Percentiles rank a stretch among this genome's conserved stretches.
Evolutionary conservation across 2,888 invertebrate species (phyloP).

Genomic region (Ceraclea dissimilis): DNA sequence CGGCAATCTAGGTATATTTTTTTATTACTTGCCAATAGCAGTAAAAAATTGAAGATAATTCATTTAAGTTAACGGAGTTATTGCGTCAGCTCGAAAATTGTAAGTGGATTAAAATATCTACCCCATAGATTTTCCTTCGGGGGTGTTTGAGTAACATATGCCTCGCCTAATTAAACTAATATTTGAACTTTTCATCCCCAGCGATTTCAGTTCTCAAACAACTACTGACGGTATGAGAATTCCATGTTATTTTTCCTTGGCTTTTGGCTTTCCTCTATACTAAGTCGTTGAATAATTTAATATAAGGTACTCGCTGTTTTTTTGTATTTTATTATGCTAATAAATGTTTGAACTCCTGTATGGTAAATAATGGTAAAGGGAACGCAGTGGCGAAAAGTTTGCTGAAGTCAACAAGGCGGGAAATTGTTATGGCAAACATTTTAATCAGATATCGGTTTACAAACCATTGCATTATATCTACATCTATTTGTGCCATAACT

Average conservation of each 20-base stretch:
- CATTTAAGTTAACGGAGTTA: no score
- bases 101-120: not conserved
- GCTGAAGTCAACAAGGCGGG: not conserved
- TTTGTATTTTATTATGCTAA: slow-evolving; percentile 1
- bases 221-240: no score
- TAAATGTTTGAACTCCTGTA: not conserved
- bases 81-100: not conserved
- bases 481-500: no score
- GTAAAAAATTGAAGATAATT: no score
- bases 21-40: no score
- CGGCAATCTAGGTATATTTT: no score
- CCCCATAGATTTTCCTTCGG: slow-evolving; percentile 1
- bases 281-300: slow-evolving; percentile 7
- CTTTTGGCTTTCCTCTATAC: no score
- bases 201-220: not conserved
- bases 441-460: no score
- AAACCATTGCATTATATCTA: no score
- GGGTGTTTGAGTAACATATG: slow-evolving; percentile 22
- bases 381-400: not conserved
- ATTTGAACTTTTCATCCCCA: slow-evolving; percentile 24
- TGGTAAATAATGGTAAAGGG: slow-evolving; percentile 6
- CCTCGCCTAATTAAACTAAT: slow-evolving; percentile 26
- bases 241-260: no score
- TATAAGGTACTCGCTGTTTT: slow-evolving; percentile 1
- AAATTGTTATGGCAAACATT: not conserved